Evolutionary conservation across 2,888 invertebrate genomes (phyloP).

Genomic region (Microctonus hyperodae): DNA sequence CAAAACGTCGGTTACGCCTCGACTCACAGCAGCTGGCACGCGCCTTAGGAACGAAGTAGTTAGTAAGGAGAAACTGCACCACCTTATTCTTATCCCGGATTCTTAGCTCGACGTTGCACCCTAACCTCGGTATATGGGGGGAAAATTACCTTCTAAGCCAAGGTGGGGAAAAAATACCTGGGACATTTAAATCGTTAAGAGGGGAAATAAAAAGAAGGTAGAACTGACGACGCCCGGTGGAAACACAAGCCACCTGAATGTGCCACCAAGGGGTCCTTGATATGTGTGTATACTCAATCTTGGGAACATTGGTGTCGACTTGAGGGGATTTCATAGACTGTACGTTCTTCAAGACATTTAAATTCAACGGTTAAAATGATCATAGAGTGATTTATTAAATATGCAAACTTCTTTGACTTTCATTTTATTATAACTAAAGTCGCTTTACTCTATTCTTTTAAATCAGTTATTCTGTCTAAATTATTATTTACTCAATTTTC

Average conservation of each 20-base stretch:
- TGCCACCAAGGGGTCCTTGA: conserved; percentile 50
- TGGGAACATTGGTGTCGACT: conserved; percentile 38
- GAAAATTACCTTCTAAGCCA: conserved; percentile 48
- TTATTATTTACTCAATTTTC: too few relatives aligned
- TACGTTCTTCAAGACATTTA: conserved; percentile 11
- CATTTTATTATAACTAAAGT: too few relatives aligned
- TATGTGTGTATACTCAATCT: conserved; percentile 47
- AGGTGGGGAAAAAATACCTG: conserved; percentile 51
- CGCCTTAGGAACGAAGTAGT: conserved; percentile 50
- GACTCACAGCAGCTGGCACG: conserved; percentile 61
- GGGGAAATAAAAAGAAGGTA: conserved; percentile 29
- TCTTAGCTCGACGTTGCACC: conserved; percentile 32
- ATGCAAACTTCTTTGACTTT: too few relatives aligned
- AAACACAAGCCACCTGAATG: conserved; percentile 56
- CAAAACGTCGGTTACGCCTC: conserved; percentile 63
- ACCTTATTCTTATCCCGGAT: conserved; percentile 32
- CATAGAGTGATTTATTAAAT: background rate
- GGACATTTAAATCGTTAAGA: conserved; percentile 58
- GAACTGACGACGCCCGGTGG: conserved; percentile 45
- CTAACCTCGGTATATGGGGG: conserved; percentile 28
- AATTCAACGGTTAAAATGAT: background rate
- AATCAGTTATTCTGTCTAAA: too few relatives aligned
- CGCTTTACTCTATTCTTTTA: too few relatives aligned
- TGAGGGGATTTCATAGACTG: conserved; percentile 21
- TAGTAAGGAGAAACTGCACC: conserved; percentile 27